phyloP scores from a whole-genome alignment of 2,797 vertebrate species.

The Phrynocephalus vlangalii region DNA sequence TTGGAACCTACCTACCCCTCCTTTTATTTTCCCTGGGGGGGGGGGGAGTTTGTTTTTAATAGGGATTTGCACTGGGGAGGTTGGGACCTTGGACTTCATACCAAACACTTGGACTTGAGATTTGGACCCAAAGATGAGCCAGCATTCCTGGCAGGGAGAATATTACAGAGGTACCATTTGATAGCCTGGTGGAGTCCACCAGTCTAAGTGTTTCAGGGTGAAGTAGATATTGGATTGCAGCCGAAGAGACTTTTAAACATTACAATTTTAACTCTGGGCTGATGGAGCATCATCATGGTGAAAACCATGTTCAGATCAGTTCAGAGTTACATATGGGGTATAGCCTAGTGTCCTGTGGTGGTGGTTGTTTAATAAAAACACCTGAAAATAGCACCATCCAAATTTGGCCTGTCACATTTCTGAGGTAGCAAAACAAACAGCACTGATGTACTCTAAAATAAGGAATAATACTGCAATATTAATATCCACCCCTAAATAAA shows the following conservation, averaged over 20 bases:
- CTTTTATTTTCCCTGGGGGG: too few relatives aligned
- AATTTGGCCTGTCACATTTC: neutral
- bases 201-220: neutral
- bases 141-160: neutral
- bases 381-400: neutral
- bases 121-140: too few relatives aligned
- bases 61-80: too few relatives aligned
- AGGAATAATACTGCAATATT: conserved; percentile 21
- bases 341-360: neutral
- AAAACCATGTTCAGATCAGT: neutral
- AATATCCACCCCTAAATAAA: conserved; percentile 24
- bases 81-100: too few relatives aligned
- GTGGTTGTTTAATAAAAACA: neutral
- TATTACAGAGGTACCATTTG: neutral
- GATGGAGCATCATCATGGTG: too few relatives aligned
- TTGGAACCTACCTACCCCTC: too few relatives aligned
- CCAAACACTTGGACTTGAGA: too few relatives aligned
- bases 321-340: neutral
- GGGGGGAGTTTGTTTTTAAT: too few relatives aligned
- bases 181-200: neutral
- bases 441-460: neutral
- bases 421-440: neutral
- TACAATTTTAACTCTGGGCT: neutral
- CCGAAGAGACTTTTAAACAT: neutral
- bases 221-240: too few relatives aligned